These are phyloP conservation scores for Masnerella sp. DNA, from an alignment of 2,888 invertebrate species.

Conservation along the genomic window DNA sequence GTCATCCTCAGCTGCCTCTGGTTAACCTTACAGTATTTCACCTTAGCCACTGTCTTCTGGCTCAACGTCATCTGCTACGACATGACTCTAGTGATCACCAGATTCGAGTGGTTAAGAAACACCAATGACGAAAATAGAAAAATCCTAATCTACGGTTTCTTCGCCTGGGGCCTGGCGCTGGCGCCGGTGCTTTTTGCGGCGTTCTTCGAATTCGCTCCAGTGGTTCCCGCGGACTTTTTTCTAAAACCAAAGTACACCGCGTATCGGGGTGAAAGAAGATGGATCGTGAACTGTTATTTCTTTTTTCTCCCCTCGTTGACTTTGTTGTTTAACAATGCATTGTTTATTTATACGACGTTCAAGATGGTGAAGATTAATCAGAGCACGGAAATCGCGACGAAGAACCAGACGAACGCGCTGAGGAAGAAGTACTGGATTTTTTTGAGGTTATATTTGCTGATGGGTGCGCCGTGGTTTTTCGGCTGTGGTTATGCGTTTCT, in stretches of 20 bases:
- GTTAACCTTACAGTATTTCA: conserved; percentile 67
- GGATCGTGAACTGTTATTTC: conserved; percentile 67
- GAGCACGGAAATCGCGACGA: conserved; percentile 65
- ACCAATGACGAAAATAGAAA: conserved; percentile 61
- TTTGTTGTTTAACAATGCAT: conserved; percentile 66
- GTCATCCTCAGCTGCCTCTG: conserved; percentile 55
- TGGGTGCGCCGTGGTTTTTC: conserved; percentile 71
- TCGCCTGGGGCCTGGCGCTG: conserved; percentile 64
- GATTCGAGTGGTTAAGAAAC: conserved; percentile 65
- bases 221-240: conserved; percentile 56
- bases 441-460: conserved; percentile 66
- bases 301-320: conserved; percentile 66
- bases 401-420: conserved; percentile 61
- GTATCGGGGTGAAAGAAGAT: conserved; percentile 61
- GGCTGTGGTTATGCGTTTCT: conserved; percentile 64
- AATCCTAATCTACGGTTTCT: conserved; percentile 61
- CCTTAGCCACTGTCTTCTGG: conserved; percentile 69
- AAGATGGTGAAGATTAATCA: conserved; percentile 65
- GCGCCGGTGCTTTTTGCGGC: conserved; percentile 63
- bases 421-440: conserved; percentile 67
- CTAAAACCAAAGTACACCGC: conserved; percentile 62
- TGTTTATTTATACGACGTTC: conserved; percentile 67
- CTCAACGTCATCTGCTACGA: conserved; percentile 69
- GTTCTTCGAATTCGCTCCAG: conserved; percentile 62
- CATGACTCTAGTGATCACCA: conserved; percentile 68